phyloP scores from a whole-genome alignment of 2,797 vertebrate species.

The Enteromius unitaeniatus region DNA sequence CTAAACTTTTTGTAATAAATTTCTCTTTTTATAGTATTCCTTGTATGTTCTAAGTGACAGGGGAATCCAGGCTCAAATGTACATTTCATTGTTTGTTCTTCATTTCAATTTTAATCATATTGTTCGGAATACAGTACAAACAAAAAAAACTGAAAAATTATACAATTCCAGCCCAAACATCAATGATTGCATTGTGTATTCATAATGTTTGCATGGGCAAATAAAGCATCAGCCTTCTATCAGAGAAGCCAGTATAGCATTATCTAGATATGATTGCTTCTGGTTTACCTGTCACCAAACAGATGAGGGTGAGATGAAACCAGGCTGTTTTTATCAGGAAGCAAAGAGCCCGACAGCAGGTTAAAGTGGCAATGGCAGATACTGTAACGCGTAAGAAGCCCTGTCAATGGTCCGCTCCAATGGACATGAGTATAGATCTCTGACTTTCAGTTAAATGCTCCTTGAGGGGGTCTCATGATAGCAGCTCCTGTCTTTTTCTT shows the following conservation, averaged over 20 bases:
- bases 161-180: slow-evolving; percentile 47
- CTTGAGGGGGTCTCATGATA: slow-evolving; percentile 50
- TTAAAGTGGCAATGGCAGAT: slow-evolving; percentile 39
- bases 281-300: slow-evolving; percentile 39
- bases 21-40: neutral
- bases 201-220: slow-evolving; percentile 51
- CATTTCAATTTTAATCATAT: slow-evolving; percentile 55
- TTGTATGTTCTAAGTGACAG: slow-evolving; percentile 13
- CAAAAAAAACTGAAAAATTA: slow-evolving; percentile 19
- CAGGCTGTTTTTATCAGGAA: slow-evolving; percentile 25
- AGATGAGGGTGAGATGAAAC: slow-evolving; percentile 25
- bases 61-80: slow-evolving; percentile 29
- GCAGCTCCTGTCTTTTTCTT: slow-evolving; percentile 55
- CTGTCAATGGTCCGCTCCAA: slow-evolving; percentile 39
- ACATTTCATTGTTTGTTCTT: slow-evolving; percentile 44
- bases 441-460: slow-evolving; percentile 55
- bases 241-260: slow-evolving; percentile 32
- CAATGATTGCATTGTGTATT: slow-evolving; percentile 45
- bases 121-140: neutral
- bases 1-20: neutral
- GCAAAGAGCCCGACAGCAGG: slow-evolving; percentile 21
- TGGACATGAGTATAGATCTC: slow-evolving; percentile 53
- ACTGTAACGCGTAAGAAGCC: slow-evolving; percentile 47
- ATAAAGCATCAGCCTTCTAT: slow-evolving; percentile 42
- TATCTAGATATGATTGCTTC: slow-evolving; percentile 48